phyloP scores from a whole-genome alignment of 2,888 invertebrate species.

The Cyrtodaria siliqua region DNA sequence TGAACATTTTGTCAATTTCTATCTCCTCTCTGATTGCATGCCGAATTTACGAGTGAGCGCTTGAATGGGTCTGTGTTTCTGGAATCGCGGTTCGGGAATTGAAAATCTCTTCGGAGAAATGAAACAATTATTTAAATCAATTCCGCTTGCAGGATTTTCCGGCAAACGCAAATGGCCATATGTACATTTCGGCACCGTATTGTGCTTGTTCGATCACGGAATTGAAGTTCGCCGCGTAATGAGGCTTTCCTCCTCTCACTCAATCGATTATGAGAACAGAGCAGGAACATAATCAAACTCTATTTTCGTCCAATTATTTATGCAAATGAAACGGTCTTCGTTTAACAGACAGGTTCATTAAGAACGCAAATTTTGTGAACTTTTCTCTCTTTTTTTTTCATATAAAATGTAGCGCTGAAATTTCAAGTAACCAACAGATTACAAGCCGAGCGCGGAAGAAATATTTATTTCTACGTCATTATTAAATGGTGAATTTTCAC shows the following conservation, averaged over 20 bases:
- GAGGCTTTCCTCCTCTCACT: slow-evolving; percentile 20
- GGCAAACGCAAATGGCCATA: slow-evolving; percentile 60
- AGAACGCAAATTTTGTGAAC: slow-evolving; percentile 29
- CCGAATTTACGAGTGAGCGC: slow-evolving; percentile 50
- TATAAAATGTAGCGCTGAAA: background rate
- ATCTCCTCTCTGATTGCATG: slow-evolving; percentile 56
- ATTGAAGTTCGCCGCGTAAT: slow-evolving; percentile 33
- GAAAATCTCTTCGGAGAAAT: slow-evolving; percentile 60
- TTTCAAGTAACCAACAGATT: no score
- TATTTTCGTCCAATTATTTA: slow-evolving; percentile 74
- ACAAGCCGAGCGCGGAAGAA: no score
- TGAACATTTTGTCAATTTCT: slow-evolving; percentile 57
- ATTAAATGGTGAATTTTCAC: no score
- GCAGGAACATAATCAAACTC: slow-evolving; percentile 63
- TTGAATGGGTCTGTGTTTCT: slow-evolving; percentile 54
- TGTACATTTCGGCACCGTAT: slow-evolving; percentile 38
- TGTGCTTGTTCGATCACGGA: slow-evolving; percentile 26
- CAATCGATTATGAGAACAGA: slow-evolving; percentile 42
- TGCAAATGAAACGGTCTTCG: slow-evolving; percentile 67
- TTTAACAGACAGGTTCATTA: slow-evolving; percentile 62
- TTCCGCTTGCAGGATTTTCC: slow-evolving; percentile 65
- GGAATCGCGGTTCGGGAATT: slow-evolving; percentile 52
- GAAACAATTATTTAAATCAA: slow-evolving; percentile 72
- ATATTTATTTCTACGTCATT: no score
- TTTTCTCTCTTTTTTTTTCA: background rate